These are phyloP conservation scores for Meriones unguiculatus DNA, from an alignment of 2,113 vertebrate genomes.

Conservation along the genomic window DNA sequence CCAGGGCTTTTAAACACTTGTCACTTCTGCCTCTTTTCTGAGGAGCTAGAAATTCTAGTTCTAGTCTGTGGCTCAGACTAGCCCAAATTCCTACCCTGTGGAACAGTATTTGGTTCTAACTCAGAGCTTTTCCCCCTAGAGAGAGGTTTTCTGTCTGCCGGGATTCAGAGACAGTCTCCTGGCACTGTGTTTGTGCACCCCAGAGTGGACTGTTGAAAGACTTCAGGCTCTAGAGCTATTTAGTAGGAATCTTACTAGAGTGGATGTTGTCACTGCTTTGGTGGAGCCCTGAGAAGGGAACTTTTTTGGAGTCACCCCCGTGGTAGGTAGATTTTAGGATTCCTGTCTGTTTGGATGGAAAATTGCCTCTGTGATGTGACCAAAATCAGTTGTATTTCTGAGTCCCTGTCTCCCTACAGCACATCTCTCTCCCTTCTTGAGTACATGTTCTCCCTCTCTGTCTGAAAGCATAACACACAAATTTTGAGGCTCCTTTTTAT, in stretches of 20 bases:
- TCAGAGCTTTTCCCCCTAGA: not conserved
- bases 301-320: not conserved
- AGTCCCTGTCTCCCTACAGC: not conserved
- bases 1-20: not conserved
- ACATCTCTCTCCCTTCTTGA: not conserved
- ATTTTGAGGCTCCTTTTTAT: not conserved
- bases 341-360: not conserved
- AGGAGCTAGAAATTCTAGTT: not conserved
- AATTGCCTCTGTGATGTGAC: not conserved
- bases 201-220: not conserved
- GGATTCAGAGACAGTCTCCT: not conserved
- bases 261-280: not conserved
- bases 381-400: not conserved
- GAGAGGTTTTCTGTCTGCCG: not conserved
- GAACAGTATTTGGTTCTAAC: not conserved
- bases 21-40: not conserved
- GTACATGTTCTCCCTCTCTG: too few relatives aligned
- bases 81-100: not conserved
- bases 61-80: not conserved
- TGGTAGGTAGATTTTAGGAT: not conserved
- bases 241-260: not conserved
- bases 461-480: not conserved
- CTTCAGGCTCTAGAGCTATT: not conserved
- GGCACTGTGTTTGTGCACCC: not conserved
- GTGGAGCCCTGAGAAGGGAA: not conserved